Evolutionary conservation across 2,113 vertebrate genomes (phyloP).

Genomic region (Oreochromis aureus): DNA sequence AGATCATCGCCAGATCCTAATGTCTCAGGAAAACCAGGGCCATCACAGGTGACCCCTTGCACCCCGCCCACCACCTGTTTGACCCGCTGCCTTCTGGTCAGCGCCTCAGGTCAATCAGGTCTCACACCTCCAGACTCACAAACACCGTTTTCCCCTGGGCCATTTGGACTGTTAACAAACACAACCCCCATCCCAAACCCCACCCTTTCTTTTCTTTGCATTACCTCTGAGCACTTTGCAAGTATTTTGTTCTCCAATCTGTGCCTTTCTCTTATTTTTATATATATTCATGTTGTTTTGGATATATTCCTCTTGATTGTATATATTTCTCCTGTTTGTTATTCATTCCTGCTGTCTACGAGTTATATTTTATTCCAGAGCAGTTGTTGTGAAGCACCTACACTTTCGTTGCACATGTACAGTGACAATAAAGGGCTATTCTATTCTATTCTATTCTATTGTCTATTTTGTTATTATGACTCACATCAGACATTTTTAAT

Average conservation of each 20-base stretch:
- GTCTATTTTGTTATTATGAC: neutral
- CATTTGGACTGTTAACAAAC: neutral
- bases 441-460: neutral
- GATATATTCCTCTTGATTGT: neutral
- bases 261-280: accelerated
- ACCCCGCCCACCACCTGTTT: neutral
- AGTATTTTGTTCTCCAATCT: neutral
- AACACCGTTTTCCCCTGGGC: neutral
- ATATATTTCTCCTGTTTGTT: neutral
- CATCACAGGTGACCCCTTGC: neutral
- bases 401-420: neutral
- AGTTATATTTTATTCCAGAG: neutral
- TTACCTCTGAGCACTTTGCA: neutral
- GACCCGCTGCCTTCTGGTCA: neutral
- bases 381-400: neutral
- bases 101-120: neutral
- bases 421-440: neutral
- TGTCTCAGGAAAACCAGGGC: neutral
- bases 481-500: accelerated
- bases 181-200: neutral
- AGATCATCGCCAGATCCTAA: neutral
- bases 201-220: neutral
- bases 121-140: neutral
- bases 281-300: neutral
- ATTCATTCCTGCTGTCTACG: neutral